Evolutionary conservation across 2,888 invertebrate genomes (phyloP), one percentile per base, ranked within the genome.

Genomic region (Acanthosepion lycidas): DNA sequence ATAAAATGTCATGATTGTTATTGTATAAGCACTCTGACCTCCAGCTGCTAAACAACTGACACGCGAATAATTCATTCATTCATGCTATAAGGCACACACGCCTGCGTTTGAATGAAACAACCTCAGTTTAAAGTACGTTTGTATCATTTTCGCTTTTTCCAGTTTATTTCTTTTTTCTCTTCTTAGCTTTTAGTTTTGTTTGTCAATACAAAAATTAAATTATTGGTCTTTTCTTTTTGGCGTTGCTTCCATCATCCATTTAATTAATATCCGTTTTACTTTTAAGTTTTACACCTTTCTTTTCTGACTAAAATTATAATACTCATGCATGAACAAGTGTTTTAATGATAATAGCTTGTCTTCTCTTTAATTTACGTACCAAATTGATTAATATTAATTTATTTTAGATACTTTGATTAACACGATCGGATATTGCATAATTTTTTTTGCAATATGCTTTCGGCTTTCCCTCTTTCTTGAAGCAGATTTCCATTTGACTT

Each of bases 401-500:
- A 42, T 42, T 42, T 42, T 55, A 55, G 55, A 55, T 55, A 20
- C 18, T n/a, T 78, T n/a, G 9, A n/a, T 78, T 15, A 15, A 33
- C n/a, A 15, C 12, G 9, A 42, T 42, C 1, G 0, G 0, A 3
- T 12, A n/a, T 12, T 12, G 0, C n/a, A n/a, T n/a, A n/a, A n/a
- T n/a, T n/a, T n/a, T n/a, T n/a, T 5, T 9, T 15, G 2, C 5
- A n/a, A n/a, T 9, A 78, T 9, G 9, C 8, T 20, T 20, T 20
- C 6, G 1, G 3, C 8, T 64, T 53, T 55, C 3, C 15, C 15
- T 59, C 23, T 6, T 59, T 4, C 0, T 59, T 23, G 20, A 23
- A 6, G 20, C 23, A 20, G 59, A 59, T 59, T 59, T 59, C 55
- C 2, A 20, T 55, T 55, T 55, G 20, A 55, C 15, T 59, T 6